These are phyloP conservation scores for Hyaena hyaena DNA, from an alignment of 2,113 vertebrate genomes.

Conservation along the genomic window DNA sequence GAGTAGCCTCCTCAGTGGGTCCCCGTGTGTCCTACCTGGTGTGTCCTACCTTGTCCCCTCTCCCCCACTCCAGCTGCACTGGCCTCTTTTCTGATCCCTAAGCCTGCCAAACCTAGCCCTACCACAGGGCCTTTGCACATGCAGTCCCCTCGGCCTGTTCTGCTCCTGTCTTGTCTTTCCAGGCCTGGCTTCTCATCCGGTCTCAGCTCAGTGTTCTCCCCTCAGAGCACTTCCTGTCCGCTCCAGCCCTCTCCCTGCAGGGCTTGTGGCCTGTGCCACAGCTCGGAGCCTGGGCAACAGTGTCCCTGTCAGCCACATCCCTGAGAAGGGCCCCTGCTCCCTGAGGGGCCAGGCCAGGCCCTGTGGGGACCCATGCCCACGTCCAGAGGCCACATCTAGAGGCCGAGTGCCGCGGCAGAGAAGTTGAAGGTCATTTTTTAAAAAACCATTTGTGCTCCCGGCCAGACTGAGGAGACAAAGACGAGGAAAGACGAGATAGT, in stretches of 20 bases:
- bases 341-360: accelerated
- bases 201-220: background rate
- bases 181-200: background rate
- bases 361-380: accelerated
- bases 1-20: accelerated
- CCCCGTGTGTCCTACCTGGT: background rate
- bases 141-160: background rate
- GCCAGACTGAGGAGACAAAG: background rate
- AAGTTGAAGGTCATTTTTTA: background rate
- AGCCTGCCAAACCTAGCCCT: background rate
- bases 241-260: background rate
- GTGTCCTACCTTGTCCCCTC: background rate
- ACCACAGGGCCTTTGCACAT: background rate
- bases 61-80: background rate
- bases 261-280: accelerated
- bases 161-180: background rate
- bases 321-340: background rate
- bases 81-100: background rate
- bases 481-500: accelerated
- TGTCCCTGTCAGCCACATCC: accelerated
- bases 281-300: accelerated
- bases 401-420: accelerated
- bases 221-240: background rate
- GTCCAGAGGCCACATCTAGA: accelerated
- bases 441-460: background rate